Evolutionary conservation across 1,140 invertebrate species (phyloP), one percentile per base, ranked within the genome.

Genomic region (Xylocopa sonorina): DNA sequence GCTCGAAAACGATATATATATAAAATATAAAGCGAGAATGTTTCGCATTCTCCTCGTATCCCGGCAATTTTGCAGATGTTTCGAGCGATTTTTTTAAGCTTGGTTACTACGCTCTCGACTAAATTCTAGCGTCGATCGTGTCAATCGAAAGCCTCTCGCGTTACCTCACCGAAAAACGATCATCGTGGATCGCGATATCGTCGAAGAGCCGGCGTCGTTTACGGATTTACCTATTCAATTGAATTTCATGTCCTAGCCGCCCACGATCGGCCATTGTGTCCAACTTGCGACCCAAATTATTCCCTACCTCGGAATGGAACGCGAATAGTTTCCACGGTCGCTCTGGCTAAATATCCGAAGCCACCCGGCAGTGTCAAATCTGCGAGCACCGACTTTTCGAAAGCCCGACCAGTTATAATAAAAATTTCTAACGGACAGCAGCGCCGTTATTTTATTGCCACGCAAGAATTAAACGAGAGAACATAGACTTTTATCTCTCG

Each of bases 161-260:
- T 64, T 58, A 53, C 21, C 27, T 18, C 2, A n/a, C 29, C n/a
- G 55, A 18, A 73, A 69, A 78, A 51, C 51, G 43, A 34, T 16
- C 50, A 32, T 21, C 10, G 10, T 41, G 48, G 14, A 38, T 38
- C 41, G 41, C 51, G 62, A 60, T 81, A 67, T 72, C 62, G 72
- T 63, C 77, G 48, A 41, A 64, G 64, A 57, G 60, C 55, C 75
- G 41, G 57, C 67, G 85, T 81, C 75, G 78, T 88, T 83, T 81
- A 60, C 64, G 79, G 86, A 84, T 83, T 88, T 82, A 87, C 67
- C 79, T 69, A 72, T 86, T 87, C 86, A 78, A 88, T 88, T 84
- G 86, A 86, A 86, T 88, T 87, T 88, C 77, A 86, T 71, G 86
- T n/a, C 73, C 86, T 82, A 82, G 78, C 34, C 77, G 74, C 58